Conservation (phyloP, 2,888 invertebrate species). For the Yponomeuta evonymella region DNA sequence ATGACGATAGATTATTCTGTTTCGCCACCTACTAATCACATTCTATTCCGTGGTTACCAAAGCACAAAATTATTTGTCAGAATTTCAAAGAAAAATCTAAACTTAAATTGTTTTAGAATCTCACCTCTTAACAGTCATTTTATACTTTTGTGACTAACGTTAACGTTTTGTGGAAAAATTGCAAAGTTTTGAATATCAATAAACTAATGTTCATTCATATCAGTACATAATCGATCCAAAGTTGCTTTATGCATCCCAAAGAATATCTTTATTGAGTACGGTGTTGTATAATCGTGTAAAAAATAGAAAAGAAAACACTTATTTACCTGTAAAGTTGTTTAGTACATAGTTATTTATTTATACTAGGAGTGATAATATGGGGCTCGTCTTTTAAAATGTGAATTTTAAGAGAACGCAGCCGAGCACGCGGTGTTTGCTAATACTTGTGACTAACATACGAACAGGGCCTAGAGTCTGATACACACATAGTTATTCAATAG, state of each 20-base stretch:
- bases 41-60: slow-evolving; percentile 9
- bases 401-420: slow-evolving; percentile 65
- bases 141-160: slow-evolving; percentile 15
- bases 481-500: no score
- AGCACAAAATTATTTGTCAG: slow-evolving; percentile 6
- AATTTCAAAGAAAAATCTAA: background rate
- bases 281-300: slow-evolving; percentile 74
- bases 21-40: slow-evolving; percentile 4
- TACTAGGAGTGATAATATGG: slow-evolving; percentile 40
- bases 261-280: slow-evolving; percentile 66
- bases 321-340: slow-evolving; percentile 71
- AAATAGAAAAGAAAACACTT: slow-evolving; percentile 62
- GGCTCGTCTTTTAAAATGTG: slow-evolving; percentile 69
- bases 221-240: slow-evolving; percentile 54
- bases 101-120: slow-evolving; percentile 20
- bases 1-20: slow-evolving; percentile 1
- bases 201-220: slow-evolving; percentile 12
- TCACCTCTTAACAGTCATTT: slow-evolving; percentile 20
- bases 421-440: slow-evolving; percentile 45
- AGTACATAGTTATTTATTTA: slow-evolving; percentile 69
- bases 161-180: slow-evolving; percentile 2
- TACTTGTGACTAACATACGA: slow-evolving; percentile 46
- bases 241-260: slow-evolving; percentile 69
- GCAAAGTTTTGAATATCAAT: slow-evolving; percentile 5
- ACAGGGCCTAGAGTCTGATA: background rate